Conservation (phyloP, 2,113 vertebrate genomes). For the Psettodes erumei region DNA sequence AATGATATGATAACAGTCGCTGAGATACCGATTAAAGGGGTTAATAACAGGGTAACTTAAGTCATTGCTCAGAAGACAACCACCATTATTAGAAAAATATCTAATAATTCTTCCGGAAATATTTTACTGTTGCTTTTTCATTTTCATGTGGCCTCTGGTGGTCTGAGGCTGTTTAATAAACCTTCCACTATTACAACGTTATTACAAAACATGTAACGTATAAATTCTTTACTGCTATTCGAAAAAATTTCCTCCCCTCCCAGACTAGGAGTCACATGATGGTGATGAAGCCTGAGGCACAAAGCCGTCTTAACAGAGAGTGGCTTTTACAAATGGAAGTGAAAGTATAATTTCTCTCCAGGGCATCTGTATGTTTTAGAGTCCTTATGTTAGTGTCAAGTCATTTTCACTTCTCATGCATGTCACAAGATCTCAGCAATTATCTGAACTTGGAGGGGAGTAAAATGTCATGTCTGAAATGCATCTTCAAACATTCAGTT, state of each 20-base stretch:
- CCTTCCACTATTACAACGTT: background rate
- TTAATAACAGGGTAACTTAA: background rate
- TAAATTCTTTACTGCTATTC: background rate
- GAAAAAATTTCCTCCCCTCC: background rate
- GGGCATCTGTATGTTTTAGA: background rate
- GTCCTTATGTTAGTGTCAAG: background rate
- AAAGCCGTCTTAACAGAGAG: background rate
- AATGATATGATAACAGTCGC: background rate
- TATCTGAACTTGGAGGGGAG: background rate
- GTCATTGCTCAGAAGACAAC: background rate
- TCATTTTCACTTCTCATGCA: background rate
- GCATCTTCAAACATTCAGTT: background rate
- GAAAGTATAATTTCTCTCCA: conserved; percentile 38
- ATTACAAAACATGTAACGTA: background rate
- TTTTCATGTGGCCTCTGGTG: background rate
- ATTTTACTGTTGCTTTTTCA: background rate
- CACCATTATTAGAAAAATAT: background rate
- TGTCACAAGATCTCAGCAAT: conserved; percentile 23
- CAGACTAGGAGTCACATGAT: conserved; percentile 66
- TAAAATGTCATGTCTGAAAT: background rate
- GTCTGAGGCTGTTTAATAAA: background rate
- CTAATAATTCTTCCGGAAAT: background rate
- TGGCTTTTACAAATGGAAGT: conserved; percentile 43
- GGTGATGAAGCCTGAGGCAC: conserved; percentile 19
- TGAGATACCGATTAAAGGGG: background rate